These are phyloP conservation scores for Eretmodus cyanostictus DNA, from an alignment of 2,113 vertebrate species.

Conservation along the genomic window DNA sequence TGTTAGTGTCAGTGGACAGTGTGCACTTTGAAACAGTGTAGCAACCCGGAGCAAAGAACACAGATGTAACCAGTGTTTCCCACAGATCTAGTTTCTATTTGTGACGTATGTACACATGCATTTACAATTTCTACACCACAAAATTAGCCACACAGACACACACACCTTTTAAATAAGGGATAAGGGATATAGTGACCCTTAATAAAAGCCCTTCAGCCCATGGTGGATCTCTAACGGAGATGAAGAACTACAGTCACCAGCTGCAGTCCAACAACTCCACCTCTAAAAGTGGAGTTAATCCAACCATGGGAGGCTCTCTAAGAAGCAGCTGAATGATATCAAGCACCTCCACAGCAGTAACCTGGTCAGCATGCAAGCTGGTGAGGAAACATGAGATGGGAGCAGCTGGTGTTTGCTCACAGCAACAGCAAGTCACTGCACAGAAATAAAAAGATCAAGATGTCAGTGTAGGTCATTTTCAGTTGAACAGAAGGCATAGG, in stretches of 20 bases:
- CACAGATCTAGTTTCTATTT: background rate
- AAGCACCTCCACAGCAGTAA: background rate
- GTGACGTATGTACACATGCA: background rate
- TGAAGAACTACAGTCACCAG: background rate
- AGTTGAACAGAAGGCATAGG: background rate
- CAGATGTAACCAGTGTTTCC: background rate
- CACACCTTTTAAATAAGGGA: background rate
- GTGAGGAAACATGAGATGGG: background rate
- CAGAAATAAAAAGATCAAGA: background rate
- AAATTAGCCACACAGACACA: background rate
- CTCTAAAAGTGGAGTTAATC: background rate
- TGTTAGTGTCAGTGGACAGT: background rate
- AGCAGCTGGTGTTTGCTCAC: background rate
- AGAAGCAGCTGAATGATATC: background rate
- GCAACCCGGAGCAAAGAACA: background rate
- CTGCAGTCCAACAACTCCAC: background rate
- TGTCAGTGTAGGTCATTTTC: background rate
- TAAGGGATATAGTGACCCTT: background rate
- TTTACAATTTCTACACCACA: background rate
- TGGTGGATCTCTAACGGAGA: accelerated
- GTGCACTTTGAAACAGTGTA: background rate
- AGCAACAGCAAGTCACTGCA: background rate
- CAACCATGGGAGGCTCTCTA: background rate
- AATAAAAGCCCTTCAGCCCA: background rate
- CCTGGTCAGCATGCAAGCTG: background rate